A percentile compares a stretch with the other conserved stretches of the same genome.
Conservation (phyloP, 2,888 invertebrate species). For the Deilephila elpenor region DNA sequence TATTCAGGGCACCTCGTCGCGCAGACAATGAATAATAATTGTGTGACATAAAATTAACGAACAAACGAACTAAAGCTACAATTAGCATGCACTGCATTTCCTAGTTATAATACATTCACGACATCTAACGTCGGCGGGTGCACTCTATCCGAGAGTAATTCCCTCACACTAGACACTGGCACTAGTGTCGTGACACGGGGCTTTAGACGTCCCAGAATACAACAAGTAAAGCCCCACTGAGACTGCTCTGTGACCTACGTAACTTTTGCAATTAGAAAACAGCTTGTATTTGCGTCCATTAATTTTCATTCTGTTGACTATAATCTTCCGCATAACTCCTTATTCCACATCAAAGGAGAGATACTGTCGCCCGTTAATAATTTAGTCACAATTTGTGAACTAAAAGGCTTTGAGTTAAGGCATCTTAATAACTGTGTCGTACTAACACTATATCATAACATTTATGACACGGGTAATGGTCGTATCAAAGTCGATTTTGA, state of each 20-base stretch:
- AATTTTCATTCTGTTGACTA: conserved; percentile 23
- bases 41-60: conserved; percentile 46
- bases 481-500: neutral
- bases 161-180: conserved; percentile 44
- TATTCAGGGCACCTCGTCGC: neutral
- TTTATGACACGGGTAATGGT: neutral
- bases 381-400: conserved; percentile 55
- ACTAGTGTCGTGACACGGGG: conserved; percentile 47
- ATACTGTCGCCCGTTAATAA: conserved; percentile 46
- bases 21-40: conserved; percentile 13
- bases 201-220: conserved; percentile 51
- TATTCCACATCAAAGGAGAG: conserved; percentile 25
- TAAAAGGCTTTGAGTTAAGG: conserved; percentile 2
- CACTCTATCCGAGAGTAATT: conserved; percentile 45
- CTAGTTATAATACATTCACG: conserved; percentile 39
- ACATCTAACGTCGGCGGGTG: conserved; percentile 34
- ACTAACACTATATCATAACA: conserved; percentile 9
- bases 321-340: conserved; percentile 13
- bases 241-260: conserved; percentile 24
- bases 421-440: conserved; percentile 20
- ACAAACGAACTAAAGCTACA: conserved; percentile 36
- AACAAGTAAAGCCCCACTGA: conserved; percentile 51
- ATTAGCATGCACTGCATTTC: conserved; percentile 42
- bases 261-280: conserved; percentile 39
- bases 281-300: conserved; percentile 21